Evolutionary conservation across 2,113 vertebrate species (phyloP).

Genomic region (Halichoerus grypus): DNA sequence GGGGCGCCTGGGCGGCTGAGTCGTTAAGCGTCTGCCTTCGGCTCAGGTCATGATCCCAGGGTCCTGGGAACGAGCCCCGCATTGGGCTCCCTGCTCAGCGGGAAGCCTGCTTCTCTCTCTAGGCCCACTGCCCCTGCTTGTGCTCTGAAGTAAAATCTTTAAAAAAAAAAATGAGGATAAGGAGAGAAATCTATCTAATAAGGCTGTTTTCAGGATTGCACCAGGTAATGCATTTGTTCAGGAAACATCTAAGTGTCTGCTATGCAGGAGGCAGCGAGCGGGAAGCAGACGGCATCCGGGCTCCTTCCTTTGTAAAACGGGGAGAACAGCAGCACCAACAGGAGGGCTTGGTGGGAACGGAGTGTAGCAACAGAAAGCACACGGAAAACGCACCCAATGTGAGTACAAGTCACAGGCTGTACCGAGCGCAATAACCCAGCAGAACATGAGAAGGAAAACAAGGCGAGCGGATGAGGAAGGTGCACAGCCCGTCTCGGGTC

Average conservation of each 20-base stretch:
- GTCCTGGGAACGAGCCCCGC: not conserved
- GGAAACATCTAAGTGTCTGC: not conserved
- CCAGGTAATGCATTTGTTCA: accelerated
- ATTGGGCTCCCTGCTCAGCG: not conserved
- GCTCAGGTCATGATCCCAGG: not conserved
- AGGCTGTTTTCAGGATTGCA: not conserved
- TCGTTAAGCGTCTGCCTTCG: not conserved
- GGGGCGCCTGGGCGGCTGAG: too few species aligned
- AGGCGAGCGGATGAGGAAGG: not conserved
- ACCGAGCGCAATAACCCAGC: not conserved
- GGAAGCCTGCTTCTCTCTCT: too few species aligned
- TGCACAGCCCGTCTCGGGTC: not conserved
- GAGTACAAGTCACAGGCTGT: not conserved
- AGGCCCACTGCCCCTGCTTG: not conserved
- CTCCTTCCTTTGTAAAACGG: not conserved
- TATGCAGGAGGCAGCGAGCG: too few species aligned
- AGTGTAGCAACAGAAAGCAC: not conserved
- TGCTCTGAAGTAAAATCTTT: not conserved
- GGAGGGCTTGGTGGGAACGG: not conserved
- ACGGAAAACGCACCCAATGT: too few species aligned
- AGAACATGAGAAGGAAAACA: not conserved
- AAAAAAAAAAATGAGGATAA: not conserved
- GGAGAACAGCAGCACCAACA: not conserved
- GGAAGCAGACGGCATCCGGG: not conserved
- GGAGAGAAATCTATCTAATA: not conserved